Conservation (phyloP, 2,113 vertebrate genomes). For the Struthidea cinerea region DNA sequence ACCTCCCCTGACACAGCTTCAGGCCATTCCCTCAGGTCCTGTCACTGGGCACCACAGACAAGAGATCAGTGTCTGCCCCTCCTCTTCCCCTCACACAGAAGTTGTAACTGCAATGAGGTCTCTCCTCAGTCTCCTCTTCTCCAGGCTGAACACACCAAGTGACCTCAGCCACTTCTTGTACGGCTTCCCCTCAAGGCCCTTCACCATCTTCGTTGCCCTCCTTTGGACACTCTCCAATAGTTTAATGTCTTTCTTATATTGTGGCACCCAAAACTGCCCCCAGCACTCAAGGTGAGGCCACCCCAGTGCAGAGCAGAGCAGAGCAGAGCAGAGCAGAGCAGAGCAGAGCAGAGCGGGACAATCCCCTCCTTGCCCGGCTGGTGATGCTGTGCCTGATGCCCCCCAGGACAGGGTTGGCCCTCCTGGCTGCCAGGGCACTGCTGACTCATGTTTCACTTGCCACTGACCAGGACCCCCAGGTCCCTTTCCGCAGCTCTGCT, state of each 20-base stretch:
- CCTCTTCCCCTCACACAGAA: background rate
- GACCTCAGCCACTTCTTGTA: background rate
- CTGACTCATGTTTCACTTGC: rapidly evolving
- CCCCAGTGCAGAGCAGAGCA: background rate
- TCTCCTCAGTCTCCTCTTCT: background rate
- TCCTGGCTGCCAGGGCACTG: background rate
- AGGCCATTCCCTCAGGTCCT: background rate
- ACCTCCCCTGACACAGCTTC: background rate
- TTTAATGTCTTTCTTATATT: rapidly evolving
- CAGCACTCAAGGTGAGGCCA: background rate
- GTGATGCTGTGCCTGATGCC: background rate
- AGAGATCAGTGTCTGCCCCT: background rate
- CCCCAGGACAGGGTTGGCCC: background rate
- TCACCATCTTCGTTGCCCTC: rapidly evolving
- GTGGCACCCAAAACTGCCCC: background rate
- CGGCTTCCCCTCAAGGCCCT: rapidly evolving
- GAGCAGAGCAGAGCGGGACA: background rate
- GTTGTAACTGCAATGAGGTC: background rate
- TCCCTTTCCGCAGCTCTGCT: background rate
- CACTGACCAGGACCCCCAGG: background rate
- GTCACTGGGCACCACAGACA: background rate
- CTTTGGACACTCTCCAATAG: background rate
- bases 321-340: background rate
- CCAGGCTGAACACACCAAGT: background rate
- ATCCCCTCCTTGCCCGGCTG: background rate